Base-by-base conservation (phyloP, 2,113 vertebrate species). In the Alces alces region DNA sequence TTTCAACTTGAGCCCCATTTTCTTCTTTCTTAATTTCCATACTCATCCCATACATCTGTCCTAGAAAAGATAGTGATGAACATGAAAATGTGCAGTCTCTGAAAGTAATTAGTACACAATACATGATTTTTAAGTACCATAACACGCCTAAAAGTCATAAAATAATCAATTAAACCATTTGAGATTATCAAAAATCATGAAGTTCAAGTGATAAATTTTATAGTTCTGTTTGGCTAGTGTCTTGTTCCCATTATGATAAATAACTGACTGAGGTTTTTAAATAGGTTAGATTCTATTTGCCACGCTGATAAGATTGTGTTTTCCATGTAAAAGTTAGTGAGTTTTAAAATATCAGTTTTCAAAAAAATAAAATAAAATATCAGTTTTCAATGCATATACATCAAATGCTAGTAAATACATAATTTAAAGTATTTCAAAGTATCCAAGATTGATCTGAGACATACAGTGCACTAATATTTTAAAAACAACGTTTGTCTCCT, bases 331-430 rank as follows among this genome's bases (percentile, higher is more conserved):
- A 92, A 90, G 19, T 60, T 52, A 95, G 66, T 64, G 50, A 96
- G 90, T 61, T 97, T 96, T 16, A 85, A 97, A 95, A 80, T 92
- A 16, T 73, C 58, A 93, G 5, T 85, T 95, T 94, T 91, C 78
- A 73, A 43, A 50, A 50, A 50, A 50, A 50, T 50, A 50, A 50
- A 50, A 50, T 16, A 85, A 97, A 95, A 80, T 92, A 11, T 73
- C 54, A 93, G 5, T 85, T 95, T 94, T 93, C 78, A 73, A 43
- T 78, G 39, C n/a, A 91, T 61, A 78, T 61, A 76, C 2, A 79
- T 78, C 70, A 97, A 83, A 95, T 88, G 15, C 33, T n/a, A 36
- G 52, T 66, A 7, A 39, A 89, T 27, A 89, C 73, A 85, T 89
- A 91, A 96, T 84, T 86, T 86, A 36, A 91, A 91, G 47, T 91